These are phyloP conservation scores for Cryptus armator DNA, from an alignment of 2,888 invertebrate species.

Conservation along the genomic window DNA sequence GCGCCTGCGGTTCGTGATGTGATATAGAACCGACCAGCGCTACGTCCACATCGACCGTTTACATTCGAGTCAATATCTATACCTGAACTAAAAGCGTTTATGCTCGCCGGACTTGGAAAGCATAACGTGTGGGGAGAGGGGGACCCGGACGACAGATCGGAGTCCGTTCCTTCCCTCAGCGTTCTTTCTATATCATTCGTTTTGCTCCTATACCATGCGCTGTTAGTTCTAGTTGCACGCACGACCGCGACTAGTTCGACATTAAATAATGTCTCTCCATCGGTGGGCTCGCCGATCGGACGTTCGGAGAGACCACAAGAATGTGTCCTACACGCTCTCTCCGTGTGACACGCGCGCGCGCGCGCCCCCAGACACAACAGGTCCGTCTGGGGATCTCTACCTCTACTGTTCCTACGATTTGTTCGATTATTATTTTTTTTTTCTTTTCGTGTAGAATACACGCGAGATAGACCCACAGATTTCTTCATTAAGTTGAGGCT, in stretches of 20 bases:
- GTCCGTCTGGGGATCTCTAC: slow-evolving; percentile 46
- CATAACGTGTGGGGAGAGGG: slow-evolving; percentile 10
- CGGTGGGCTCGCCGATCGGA: slow-evolving; percentile 78
- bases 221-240: slow-evolving; percentile 38
- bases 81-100: slow-evolving; percentile 47
- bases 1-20: slow-evolving; percentile 30
- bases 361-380: slow-evolving; percentile 55
- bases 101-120: slow-evolving; percentile 15
- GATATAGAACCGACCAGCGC: slow-evolving; percentile 23
- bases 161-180: slow-evolving; percentile 14
- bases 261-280: slow-evolving; percentile 80
- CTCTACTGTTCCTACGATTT: slow-evolving; percentile 36
- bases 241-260: slow-evolving; percentile 76
- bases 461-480: slow-evolving; percentile 3
- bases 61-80: slow-evolving; percentile 32
- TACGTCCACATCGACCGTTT: not conserved
- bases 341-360: slow-evolving; percentile 47
- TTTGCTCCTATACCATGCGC: slow-evolving; percentile 39
- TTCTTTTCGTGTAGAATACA: not conserved
- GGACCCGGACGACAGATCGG: slow-evolving; percentile 22
- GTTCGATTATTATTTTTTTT: slow-evolving; percentile 19
- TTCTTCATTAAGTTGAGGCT: slow-evolving; percentile 32
- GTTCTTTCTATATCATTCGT: slow-evolving; percentile 63
- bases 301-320: slow-evolving; percentile 72
- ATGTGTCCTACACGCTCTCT: slow-evolving; percentile 65